phyloP scores from a whole-genome alignment of 2,797 vertebrate species.

The Bovichtus diacanthus region DNA sequence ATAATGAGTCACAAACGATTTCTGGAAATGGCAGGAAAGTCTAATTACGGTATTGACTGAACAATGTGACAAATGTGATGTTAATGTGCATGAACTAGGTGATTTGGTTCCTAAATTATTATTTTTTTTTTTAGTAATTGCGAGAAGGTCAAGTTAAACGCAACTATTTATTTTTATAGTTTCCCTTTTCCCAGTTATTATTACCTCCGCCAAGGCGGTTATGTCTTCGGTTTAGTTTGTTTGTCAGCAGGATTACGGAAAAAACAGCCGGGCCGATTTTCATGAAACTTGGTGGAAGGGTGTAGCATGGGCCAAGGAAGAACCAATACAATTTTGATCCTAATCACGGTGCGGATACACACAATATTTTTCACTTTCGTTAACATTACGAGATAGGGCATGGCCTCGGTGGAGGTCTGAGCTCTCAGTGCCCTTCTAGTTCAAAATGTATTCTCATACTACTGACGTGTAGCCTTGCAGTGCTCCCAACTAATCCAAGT shows the following conservation, averaged over 20 bases:
- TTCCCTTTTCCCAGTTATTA: background rate
- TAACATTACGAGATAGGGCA: too few species aligned
- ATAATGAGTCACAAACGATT: constrained; percentile 13
- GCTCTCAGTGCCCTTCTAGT: too few species aligned
- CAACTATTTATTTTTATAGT: background rate
- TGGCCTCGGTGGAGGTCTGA: too few species aligned
- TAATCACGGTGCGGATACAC: too few species aligned
- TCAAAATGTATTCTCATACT: background rate
- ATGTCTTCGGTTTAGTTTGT: too few species aligned
- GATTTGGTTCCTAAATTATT: background rate
- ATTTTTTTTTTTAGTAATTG: background rate
- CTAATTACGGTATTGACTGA: background rate
- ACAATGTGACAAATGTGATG: background rate
- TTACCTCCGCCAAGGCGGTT: too few species aligned
- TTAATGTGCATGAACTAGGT: background rate
- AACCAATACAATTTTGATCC: too few species aligned
- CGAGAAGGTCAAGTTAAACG: background rate
- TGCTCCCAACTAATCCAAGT: background rate
- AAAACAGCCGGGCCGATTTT: too few species aligned
- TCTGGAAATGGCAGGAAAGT: background rate
- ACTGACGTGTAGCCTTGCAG: background rate
- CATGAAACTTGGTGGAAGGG: too few species aligned
- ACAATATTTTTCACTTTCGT: too few species aligned
- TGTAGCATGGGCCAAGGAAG: too few species aligned
- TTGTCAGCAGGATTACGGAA: too few species aligned